phyloP scores from a whole-genome alignment of 2,113 vertebrate genomes.

The Antidorcas marsupialis region DNA sequence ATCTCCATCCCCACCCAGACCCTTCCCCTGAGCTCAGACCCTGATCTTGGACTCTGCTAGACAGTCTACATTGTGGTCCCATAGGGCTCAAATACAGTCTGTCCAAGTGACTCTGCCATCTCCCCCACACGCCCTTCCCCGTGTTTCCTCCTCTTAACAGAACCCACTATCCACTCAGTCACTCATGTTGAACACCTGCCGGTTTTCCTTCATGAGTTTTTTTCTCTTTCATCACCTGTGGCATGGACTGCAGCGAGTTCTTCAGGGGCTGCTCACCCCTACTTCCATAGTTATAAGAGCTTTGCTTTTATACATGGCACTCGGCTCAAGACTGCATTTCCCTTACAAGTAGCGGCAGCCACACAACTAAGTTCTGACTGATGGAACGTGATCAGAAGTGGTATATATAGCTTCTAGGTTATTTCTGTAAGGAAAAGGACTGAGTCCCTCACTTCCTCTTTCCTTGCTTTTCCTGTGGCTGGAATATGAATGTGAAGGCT shows the following conservation, averaged over 20 bases:
- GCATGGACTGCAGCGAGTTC: background rate
- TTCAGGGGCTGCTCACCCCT: background rate
- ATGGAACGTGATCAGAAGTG: background rate
- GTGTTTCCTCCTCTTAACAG: background rate
- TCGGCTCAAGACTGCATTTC: background rate
- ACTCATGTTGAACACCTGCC: background rate
- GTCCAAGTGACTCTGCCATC: background rate
- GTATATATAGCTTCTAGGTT: background rate
- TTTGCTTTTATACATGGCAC: background rate
- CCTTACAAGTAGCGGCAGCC: background rate
- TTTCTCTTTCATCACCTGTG: background rate
- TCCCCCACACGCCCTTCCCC: no score
- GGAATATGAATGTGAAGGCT: background rate
- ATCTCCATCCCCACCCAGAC: background rate
- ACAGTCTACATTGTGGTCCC: background rate
- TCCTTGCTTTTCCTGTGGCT: background rate
- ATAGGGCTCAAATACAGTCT: background rate
- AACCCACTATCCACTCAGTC: background rate
- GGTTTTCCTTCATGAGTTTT: background rate
- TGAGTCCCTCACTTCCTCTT: background rate
- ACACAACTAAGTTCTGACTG: background rate
- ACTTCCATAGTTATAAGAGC: background rate
- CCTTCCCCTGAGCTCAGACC: background rate
- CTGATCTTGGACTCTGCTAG: background rate
- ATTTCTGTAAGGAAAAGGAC: background rate